Evolutionary conservation across 2,888 invertebrate species (phyloP).

Genomic region (Drosophila borborema): DNA sequence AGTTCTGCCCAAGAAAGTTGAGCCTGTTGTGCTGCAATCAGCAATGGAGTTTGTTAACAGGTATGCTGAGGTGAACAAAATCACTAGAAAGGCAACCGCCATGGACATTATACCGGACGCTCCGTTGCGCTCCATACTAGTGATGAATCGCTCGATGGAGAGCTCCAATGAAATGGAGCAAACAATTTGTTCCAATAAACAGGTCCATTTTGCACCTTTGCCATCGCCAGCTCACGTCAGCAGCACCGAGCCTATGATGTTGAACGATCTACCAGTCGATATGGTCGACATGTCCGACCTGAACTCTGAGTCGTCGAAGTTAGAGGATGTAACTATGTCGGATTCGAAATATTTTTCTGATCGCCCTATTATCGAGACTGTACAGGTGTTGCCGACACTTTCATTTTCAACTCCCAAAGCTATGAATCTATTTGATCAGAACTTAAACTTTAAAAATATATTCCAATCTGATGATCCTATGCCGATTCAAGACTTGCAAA

Average conservation of each 20-base stretch:
- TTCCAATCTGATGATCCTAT: background rate
- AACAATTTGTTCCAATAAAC: conserved; percentile 11
- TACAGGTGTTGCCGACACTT: conserved; percentile 17
- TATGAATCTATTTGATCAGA: background rate
- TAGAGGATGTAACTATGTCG: background rate
- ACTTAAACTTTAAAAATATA: background rate
- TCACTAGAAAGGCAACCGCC: background rate
- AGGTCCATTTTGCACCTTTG: conserved; percentile 35
- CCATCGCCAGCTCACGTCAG: conserved; percentile 1
- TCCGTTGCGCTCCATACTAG: conserved; percentile 34
- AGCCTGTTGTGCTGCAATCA: conserved; percentile 5
- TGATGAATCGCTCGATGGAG: background rate
- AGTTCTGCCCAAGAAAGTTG: background rate
- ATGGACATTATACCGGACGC: background rate
- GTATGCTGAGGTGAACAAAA: background rate
- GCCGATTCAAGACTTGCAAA: background rate
- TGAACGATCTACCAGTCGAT: background rate
- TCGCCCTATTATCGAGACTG: background rate
- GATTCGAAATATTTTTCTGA: background rate
- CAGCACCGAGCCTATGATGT: background rate
- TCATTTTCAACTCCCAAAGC: background rate
- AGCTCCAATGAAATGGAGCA: background rate
- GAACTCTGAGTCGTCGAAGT: background rate
- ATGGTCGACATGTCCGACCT: background rate
- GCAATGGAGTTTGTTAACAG: conserved; percentile 32